Conservation (phyloP, 1,140 invertebrate species). For the Microvelia longipes region DNA sequence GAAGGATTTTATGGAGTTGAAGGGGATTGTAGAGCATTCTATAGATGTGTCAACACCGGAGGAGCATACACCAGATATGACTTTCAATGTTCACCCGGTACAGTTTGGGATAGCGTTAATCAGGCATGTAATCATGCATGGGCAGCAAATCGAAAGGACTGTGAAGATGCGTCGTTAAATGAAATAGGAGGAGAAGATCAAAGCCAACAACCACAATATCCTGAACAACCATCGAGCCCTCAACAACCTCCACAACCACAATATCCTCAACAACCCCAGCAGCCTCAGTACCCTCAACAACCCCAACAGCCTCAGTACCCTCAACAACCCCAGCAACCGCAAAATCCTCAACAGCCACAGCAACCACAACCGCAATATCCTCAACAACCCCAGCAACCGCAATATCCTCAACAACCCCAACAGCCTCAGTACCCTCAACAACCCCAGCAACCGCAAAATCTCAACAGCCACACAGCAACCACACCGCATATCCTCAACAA, state of each 20-base stretch:
- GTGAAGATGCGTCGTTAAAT: not conserved
- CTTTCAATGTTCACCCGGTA: constrained; percentile 45
- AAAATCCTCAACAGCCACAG: not conserved
- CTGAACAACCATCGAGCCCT: not conserved
- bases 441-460: not conserved
- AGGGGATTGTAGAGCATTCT: constrained; percentile 46
- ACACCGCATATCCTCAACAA: too few relatives aligned
- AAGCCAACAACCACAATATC: not conserved
- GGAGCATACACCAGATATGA: constrained; percentile 39
- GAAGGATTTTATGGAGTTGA: constrained; percentile 41
- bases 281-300: not conserved
- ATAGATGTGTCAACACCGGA: constrained; percentile 45
- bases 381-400: not conserved
- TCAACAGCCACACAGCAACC: not conserved
- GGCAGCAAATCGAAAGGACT: constrained; percentile 18
- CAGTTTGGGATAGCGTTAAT: constrained; percentile 43
- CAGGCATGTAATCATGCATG: constrained; percentile 43
- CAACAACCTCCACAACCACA: not conserved
- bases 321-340: too few relatives aligned
- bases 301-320: too few relatives aligned
- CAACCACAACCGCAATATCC: constrained; percentile 10
- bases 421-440: not conserved
- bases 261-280: too few relatives aligned
- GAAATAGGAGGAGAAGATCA: not conserved
- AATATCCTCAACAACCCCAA: too few relatives aligned